Percentiles rank a stretch among this genome's conserved stretches.
Evolutionary conservation across 1,140 invertebrate genomes (phyloP).

Genomic region (Spodoptera frugiperda): DNA sequence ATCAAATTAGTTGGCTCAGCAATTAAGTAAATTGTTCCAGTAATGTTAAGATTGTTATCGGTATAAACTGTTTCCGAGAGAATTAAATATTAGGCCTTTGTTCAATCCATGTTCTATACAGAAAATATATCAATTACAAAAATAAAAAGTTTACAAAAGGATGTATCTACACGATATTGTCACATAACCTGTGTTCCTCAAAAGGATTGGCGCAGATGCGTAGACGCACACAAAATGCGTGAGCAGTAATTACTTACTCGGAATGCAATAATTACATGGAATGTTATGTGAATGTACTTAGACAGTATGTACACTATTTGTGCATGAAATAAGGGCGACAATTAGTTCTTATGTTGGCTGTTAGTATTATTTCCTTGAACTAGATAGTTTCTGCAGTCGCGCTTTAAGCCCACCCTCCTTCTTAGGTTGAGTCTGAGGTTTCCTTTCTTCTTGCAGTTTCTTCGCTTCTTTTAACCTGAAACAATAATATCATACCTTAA

Average conservation of each 20-base stretch:
- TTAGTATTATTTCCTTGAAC: conserved; percentile 71
- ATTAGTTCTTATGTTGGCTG: background rate
- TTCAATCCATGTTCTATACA: background rate
- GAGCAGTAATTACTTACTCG: too few relatives aligned
- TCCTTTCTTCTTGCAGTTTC: conserved; percentile 87
- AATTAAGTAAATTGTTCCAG: background rate
- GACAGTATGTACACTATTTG: conserved; percentile 8
- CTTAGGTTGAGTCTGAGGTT: conserved; percentile 86
- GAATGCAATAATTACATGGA: conserved; percentile 1
- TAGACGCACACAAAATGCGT: too few relatives aligned
- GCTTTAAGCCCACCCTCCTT: conserved; percentile 89
- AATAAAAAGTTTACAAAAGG: conserved; percentile 11
- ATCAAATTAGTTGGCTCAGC: too few relatives aligned
- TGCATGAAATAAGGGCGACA: conserved; percentile 17
- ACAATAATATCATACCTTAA: conserved; percentile 34
- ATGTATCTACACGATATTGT: background rate
- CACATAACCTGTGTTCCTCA: too few relatives aligned
- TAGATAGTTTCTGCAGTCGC: conserved; percentile 86
- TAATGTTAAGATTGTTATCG: background rate
- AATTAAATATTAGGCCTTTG: conserved; percentile 9
- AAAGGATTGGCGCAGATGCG: too few relatives aligned
- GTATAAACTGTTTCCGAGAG: too few relatives aligned
- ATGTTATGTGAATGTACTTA: conserved; percentile 41
- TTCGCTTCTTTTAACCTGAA: conserved; percentile 89
- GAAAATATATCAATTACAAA: background rate